phyloP scores from a whole-genome alignment of 2,797 vertebrate species.

The Cynopterus sphinx region DNA sequence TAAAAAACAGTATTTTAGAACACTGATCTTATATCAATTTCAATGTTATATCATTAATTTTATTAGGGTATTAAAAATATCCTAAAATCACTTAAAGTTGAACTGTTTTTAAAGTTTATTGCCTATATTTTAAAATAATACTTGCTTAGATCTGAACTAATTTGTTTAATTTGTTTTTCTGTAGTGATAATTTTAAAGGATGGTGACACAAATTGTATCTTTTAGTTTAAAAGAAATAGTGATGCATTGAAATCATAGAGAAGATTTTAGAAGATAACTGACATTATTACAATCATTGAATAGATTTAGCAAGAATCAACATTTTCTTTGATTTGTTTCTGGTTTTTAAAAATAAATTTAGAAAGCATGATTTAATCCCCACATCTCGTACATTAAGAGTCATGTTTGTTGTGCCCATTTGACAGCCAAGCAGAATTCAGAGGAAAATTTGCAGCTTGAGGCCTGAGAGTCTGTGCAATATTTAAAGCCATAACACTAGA shows the following conservation, averaged over 20 bases:
- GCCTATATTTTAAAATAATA: background rate
- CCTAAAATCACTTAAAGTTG: background rate
- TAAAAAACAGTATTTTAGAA: background rate
- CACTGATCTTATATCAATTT: background rate
- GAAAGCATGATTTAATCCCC: background rate
- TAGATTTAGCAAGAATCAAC: background rate
- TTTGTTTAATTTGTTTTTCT: background rate
- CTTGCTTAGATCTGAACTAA: background rate
- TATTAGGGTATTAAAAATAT: background rate
- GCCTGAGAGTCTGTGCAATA: background rate
- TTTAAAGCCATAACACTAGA: background rate
- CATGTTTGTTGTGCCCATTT: background rate
- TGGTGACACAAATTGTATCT: background rate
- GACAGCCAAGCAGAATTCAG: background rate
- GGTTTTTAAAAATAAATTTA: background rate
- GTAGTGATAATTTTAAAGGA: background rate
- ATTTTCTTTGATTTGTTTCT: background rate
- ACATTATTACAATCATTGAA: background rate
- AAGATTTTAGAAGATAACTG: background rate
- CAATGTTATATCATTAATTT: background rate
- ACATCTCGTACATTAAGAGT: background rate
- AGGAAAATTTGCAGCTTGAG: background rate
- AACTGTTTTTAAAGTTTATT: background rate
- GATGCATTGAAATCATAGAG: background rate
- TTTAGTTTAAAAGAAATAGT: conserved; percentile 12